A percentile compares a stretch with the other conserved stretches of the same genome.
Conservation (phyloP, 2,113 vertebrate genomes). For the Burhinus bistriatus region DNA sequence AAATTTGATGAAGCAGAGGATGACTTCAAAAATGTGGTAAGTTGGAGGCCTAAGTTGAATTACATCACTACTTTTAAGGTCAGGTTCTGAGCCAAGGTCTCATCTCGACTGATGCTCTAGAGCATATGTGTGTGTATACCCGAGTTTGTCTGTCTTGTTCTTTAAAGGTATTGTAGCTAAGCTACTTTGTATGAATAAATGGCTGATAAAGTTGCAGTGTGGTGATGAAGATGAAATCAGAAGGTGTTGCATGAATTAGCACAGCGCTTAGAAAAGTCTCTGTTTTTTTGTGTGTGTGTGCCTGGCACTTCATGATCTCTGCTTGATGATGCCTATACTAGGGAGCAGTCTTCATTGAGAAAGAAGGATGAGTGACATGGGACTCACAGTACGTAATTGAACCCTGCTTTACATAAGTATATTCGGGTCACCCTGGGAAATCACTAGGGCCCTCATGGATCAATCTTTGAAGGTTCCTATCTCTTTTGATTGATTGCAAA, state of each 20-base stretch:
- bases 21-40: constrained; percentile 96
- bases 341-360: not conserved
- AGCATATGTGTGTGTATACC: not conserved
- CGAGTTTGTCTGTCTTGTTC: not conserved
- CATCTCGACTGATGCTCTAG: not conserved
- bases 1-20: constrained; percentile 93
- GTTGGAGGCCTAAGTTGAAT: constrained; percentile 33
- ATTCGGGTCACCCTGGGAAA: not conserved
- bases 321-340: not conserved
- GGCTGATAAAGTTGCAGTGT: not conserved
- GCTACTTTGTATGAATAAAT: not conserved
- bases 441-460: not conserved
- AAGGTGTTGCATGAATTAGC: not conserved
- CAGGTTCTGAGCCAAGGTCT: not conserved
- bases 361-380: not conserved
- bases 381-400: not conserved
- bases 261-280: not conserved
- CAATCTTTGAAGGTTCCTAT: not conserved
- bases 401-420: not conserved
- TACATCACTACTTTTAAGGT: not conserved
- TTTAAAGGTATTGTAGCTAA: not conserved
- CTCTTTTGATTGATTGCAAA: not conserved
- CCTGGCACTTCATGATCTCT: not conserved
- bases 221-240: not conserved
- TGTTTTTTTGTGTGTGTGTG: not conserved